A percentile compares a stretch with the other conserved stretches of the same genome.
Conservation (phyloP, 2,797 vertebrate species). For the Falco columbarius region DNA sequence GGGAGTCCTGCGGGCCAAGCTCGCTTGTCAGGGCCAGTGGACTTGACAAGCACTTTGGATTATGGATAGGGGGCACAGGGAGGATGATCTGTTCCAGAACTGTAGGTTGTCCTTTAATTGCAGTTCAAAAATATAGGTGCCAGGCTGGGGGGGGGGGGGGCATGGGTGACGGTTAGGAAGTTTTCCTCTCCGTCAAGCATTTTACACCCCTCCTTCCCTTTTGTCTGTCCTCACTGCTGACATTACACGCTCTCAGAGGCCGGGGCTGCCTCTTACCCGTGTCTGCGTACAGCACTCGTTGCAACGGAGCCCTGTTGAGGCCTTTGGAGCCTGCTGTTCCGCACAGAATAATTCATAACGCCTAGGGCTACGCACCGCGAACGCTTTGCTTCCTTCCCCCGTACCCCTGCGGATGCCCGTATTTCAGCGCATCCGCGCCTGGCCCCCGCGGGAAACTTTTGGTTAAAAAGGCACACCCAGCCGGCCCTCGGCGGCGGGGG, state of each 20-base stretch:
- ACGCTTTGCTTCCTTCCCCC: background rate
- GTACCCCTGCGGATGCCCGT: background rate
- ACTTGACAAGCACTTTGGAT: accelerated
- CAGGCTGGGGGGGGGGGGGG: accelerated
- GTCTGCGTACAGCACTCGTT: background rate
- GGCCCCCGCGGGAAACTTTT: slow-evolving; percentile 54
- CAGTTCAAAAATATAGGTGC: background rate
- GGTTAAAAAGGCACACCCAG: background rate
- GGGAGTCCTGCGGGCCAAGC: background rate
- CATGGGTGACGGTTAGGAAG: background rate
- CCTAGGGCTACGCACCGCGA: background rate
- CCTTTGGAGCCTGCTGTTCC: slow-evolving; percentile 6
- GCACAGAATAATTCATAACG: background rate
- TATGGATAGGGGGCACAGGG: background rate
- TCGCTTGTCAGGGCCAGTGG: background rate
- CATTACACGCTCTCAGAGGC: background rate
- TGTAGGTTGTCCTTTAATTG: background rate
- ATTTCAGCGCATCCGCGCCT: background rate
- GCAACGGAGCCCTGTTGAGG: background rate
- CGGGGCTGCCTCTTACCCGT: background rate
- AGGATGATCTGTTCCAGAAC: background rate
- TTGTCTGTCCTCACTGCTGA: background rate
- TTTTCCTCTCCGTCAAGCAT: background rate
- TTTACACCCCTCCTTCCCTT: background rate
- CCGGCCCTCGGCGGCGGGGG: background rate